phyloP scores from a whole-genome alignment of 2,113 vertebrate genomes.

The Limanda limanda region DNA sequence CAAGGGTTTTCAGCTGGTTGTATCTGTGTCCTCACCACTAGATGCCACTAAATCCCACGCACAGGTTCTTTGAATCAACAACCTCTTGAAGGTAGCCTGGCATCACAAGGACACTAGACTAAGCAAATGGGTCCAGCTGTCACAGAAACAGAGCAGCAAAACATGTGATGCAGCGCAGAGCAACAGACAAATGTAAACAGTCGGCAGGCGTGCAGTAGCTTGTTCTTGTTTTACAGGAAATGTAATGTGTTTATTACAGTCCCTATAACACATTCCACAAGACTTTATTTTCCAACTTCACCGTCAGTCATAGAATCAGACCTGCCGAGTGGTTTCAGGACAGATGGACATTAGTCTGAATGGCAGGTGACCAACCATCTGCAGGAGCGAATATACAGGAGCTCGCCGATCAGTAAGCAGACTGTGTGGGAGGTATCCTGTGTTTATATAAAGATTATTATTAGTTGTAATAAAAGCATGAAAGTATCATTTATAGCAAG shows the following conservation, averaged over 20 bases:
- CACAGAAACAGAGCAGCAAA: not conserved
- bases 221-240: not conserved
- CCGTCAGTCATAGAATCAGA: not conserved
- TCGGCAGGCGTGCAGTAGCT: not conserved
- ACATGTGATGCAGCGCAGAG: not conserved
- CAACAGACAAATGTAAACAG: not conserved
- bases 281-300: too few species aligned
- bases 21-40: not conserved
- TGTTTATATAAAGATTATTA: not conserved
- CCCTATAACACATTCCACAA: too few species aligned
- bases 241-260: too few species aligned
- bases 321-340: too few species aligned
- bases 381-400: too few species aligned
- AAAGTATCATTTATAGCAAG: not conserved
- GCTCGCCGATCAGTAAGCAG: too few species aligned
- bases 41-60: not conserved
- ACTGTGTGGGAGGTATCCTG: not conserved
- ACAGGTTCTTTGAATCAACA: not conserved
- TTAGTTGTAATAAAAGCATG: too few species aligned
- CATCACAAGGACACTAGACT: not conserved
- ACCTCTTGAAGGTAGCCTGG: too few species aligned
- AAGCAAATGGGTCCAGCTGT: not conserved
- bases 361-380: too few species aligned
- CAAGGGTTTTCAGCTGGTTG: not conserved
- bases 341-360: too few species aligned